Conservation (phyloP, 2,113 vertebrate species). For the Prinia subflava region DNA sequence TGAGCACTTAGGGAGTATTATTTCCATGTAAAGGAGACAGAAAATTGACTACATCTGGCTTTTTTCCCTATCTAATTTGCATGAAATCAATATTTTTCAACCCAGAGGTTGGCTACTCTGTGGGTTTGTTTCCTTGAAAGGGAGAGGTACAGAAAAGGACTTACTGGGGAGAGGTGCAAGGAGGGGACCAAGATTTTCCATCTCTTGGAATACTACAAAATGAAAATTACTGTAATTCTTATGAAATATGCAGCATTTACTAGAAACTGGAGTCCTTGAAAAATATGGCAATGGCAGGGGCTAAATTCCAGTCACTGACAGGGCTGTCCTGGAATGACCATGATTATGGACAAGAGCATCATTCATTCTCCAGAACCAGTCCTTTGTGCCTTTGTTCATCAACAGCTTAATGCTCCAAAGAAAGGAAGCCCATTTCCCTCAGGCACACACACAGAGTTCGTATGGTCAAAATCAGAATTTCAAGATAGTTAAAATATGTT, state of each 20-base stretch:
- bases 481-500: background rate
- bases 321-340: constrained; percentile 34
- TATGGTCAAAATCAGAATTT: background rate
- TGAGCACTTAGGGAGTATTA: constrained; percentile 20
- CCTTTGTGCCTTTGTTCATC: background rate
- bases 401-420: background rate
- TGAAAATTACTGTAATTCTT: background rate
- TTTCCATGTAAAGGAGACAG: constrained; percentile 19
- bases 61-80: constrained; percentile 23
- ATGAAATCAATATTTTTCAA: constrained; percentile 59
- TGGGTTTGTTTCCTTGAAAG: background rate
- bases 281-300: background rate
- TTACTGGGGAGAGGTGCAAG: background rate
- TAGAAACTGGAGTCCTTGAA: background rate
- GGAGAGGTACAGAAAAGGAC: background rate
- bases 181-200: background rate
- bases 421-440: background rate
- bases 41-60: constrained; percentile 36
- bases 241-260: background rate
- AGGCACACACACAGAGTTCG: fast-evolving
- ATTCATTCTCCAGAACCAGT: constrained; percentile 19
- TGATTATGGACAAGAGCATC: background rate
- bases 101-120: background rate
- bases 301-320: background rate
- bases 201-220: background rate